A percentile compares a stretch with the other conserved stretches of the same genome.
phyloP scores from a whole-genome alignment of 1,140 invertebrate genomes.

The Colletes latitarsis region DNA sequence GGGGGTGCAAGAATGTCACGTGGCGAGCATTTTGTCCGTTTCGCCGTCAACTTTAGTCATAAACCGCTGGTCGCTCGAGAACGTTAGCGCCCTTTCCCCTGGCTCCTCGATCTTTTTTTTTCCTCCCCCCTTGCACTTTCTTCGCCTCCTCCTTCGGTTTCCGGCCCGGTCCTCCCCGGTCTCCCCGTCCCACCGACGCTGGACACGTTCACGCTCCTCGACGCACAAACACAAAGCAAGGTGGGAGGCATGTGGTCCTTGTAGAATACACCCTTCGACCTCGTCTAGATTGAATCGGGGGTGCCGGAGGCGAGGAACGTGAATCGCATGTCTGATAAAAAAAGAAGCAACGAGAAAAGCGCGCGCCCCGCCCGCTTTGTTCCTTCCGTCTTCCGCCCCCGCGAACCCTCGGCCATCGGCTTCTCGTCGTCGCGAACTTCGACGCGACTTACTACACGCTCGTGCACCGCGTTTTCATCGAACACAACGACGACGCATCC shows the following conservation, averaged over 20 bases:
- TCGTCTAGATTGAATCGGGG: slow-evolving; percentile 61
- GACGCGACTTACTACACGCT: slow-evolving; percentile 6
- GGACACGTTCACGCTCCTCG: slow-evolving; percentile 48
- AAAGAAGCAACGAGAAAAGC: slow-evolving; percentile 14
- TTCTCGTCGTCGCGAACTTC: slow-evolving; percentile 13
- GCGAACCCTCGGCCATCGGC: neutral
- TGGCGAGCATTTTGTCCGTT: slow-evolving; percentile 51
- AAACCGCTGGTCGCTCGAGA: slow-evolving; percentile 45
- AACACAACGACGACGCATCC: neutral
- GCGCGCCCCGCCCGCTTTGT: slow-evolving; percentile 4
- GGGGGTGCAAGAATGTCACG: slow-evolving; percentile 44
- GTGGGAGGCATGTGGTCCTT: slow-evolving; percentile 23
- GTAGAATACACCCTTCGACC: slow-evolving; percentile 52
- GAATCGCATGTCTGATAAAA: slow-evolving; percentile 60
- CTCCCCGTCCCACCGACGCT: slow-evolving; percentile 30
- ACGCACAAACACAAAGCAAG: slow-evolving; percentile 36
- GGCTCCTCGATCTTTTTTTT: neutral
- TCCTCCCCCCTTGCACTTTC: neutral
- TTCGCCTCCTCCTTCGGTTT: neutral
- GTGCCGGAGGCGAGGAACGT: slow-evolving; percentile 47
- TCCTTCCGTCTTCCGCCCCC: neutral
- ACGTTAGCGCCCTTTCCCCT: neutral
- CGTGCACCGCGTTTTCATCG: neutral
- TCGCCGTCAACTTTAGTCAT: slow-evolving; percentile 54
- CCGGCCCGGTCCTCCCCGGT: neutral